phyloP scores from a whole-genome alignment of 2,113 vertebrate genomes.

The Suricata suricatta region DNA sequence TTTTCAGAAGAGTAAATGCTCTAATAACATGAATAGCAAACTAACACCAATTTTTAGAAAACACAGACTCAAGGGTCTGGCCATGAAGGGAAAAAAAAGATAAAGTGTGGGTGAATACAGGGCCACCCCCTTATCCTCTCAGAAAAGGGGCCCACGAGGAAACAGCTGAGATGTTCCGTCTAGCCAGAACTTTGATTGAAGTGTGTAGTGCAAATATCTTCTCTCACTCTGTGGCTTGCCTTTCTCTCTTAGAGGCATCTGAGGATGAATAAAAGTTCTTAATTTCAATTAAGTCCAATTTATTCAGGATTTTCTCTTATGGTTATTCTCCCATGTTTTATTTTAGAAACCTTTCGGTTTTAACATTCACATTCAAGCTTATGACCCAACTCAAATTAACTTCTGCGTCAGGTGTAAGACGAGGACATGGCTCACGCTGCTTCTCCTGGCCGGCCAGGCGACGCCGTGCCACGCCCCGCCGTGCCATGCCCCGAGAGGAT shows the following conservation, averaged over 20 bases:
- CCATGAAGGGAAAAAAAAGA: neutral
- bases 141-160: neutral
- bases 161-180: neutral
- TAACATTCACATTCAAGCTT: neutral
- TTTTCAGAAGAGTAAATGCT: neutral
- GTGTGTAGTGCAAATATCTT: neutral
- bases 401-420: neutral
- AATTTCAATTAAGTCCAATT: neutral
- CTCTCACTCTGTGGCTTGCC: neutral
- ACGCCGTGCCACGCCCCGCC: neutral
- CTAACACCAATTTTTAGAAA: neutral
- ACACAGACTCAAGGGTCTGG: neutral
- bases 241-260: neutral
- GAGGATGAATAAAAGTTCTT: neutral
- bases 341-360: neutral
- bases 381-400: neutral
- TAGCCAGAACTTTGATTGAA: neutral
- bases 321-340: neutral
- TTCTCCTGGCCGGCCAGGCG: neutral
- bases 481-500: neutral
- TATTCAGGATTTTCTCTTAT: neutral
- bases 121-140: neutral
- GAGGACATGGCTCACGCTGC: neutral
- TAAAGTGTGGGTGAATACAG: neutral
- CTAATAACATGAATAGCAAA: neutral